A percentile compares a stretch with the other conserved stretches of the same genome.
Evolutionary conservation across 2,113 vertebrate species (phyloP).

Genomic region (Brachypodius melanocephalos): DNA sequence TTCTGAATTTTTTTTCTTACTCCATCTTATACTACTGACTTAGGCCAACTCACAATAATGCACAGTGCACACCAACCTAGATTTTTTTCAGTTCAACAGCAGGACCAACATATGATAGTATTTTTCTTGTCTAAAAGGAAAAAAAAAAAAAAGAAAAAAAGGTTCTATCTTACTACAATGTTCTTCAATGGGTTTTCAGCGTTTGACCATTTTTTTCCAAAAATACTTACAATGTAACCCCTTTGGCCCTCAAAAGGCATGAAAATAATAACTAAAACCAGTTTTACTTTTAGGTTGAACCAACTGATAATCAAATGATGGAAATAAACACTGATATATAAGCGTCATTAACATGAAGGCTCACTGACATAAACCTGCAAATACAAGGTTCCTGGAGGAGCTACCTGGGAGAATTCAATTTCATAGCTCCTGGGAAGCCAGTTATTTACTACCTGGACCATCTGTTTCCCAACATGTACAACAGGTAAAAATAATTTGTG

Average conservation of each 20-base stretch:
- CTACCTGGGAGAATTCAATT: conserved; percentile 43
- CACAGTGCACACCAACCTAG: neutral
- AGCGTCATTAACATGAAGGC: neutral
- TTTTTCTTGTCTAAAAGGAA: neutral
- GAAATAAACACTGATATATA: neutral
- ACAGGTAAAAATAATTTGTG: conserved; percentile 53
- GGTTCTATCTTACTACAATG: neutral
- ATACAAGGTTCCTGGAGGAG: conserved; percentile 18
- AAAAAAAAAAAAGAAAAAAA: neutral
- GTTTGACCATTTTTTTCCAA: neutral
- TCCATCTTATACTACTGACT: neutral
- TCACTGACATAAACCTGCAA: neutral
- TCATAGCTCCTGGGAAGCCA: conserved; percentile 51
- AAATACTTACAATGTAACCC: neutral
- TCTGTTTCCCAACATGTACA: conserved; percentile 45
- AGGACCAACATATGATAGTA: neutral
- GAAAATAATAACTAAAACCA: neutral
- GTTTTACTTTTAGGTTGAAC: neutral
- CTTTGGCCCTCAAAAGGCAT: neutral
- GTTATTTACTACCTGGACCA: conserved; percentile 61
- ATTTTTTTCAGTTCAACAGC: neutral
- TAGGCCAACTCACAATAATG: conserved; percentile 25
- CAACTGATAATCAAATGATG: neutral
- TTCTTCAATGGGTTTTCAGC: neutral
- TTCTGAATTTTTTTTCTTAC: conserved; percentile 50